phyloP scores from a whole-genome alignment of 1,140 invertebrate genomes.

The Achroia grisella region DNA sequence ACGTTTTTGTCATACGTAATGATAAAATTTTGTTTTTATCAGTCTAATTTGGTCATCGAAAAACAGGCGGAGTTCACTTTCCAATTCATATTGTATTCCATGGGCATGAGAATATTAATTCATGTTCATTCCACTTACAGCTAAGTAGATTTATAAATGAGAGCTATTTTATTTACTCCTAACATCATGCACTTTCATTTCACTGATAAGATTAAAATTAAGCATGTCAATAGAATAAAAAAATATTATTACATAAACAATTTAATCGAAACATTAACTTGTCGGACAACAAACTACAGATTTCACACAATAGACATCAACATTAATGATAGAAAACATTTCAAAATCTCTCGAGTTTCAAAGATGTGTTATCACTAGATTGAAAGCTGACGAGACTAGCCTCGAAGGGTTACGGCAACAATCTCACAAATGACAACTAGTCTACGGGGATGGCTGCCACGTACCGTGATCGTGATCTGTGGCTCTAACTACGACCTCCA shows the following conservation, averaged over 20 bases:
- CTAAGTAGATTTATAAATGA: constrained; percentile 41
- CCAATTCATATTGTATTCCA: constrained; percentile 30
- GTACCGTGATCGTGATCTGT: constrained; percentile 21
- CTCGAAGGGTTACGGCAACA: constrained; percentile 22
- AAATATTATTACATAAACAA: constrained; percentile 67
- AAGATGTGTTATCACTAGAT: constrained; percentile 12
- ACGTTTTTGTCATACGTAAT: constrained; percentile 24
- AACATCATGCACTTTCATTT: constrained; percentile 61
- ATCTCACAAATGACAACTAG: constrained; percentile 54
- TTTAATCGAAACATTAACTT: constrained; percentile 67
- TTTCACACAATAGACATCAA: constrained; percentile 54
- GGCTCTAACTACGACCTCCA: not conserved
- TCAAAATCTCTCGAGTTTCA: constrained; percentile 13
- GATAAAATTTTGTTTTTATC: constrained; percentile 28
- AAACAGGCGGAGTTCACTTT: constrained; percentile 45
- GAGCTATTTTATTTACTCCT: constrained; percentile 45
- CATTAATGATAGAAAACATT: constrained; percentile 33
- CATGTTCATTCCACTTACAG: constrained; percentile 39
- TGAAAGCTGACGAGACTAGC: constrained; percentile 17
- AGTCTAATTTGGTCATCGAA: constrained; percentile 48
- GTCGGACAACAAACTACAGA: constrained; percentile 68
- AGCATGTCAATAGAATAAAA: constrained; percentile 71
- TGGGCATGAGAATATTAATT: constrained; percentile 33
- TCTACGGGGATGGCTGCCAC: constrained; percentile 29
- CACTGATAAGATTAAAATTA: constrained; percentile 63